Evolutionary conservation across 2,888 invertebrate species (phyloP), one percentile per base, ranked within the genome.

Genomic region (Drosophila melanocephala): DNA sequence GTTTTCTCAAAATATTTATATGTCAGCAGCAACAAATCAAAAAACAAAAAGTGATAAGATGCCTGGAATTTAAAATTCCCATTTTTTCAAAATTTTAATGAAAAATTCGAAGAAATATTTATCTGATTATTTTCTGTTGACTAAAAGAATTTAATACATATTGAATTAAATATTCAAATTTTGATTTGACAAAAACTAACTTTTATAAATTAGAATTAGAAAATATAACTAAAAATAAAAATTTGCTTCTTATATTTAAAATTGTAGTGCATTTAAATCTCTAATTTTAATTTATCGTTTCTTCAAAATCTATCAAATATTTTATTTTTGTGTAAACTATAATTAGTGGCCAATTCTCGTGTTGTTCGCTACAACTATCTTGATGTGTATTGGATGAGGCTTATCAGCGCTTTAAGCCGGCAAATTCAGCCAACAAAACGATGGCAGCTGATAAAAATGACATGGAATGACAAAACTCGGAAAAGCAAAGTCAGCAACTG

Each of bases 401-500:
- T 75, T 70, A 65, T 50, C 37, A 60, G 52, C 51, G 64, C 6
- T 58, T 63, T 63, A 33, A 32, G 51, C 53, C 56, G 51, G 47
- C 61, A 47, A 71, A 64, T 30, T 47, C 79, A 64, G 50, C 47
- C 59, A 47, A 72, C 61, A 53, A 65, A 59, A 61, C 66, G 30
- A 22, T 37, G 64, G 64, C 76, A 81, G 77, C 79, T 77, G 81
- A 77, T 79, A 51, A 55, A 65, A 68, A 26, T 26, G 26, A 75
- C 66, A 70, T 57, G 51, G 61, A 65, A 62, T 62, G 79, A 75
- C 63, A 76, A 70, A 67, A 74, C 69, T 62, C 65, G 63, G 58
- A 78, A 75, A 77, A 72, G 72, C 71, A 55, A 78, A 76, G 69
- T 81, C 81, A 75, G 75, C 75, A 69, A 72, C 62, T 57, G 58